Percentiles rank a stretch among this genome's conserved stretches.
phyloP scores from a whole-genome alignment of 2,888 invertebrate genomes.

The Creontiades dilutus region DNA sequence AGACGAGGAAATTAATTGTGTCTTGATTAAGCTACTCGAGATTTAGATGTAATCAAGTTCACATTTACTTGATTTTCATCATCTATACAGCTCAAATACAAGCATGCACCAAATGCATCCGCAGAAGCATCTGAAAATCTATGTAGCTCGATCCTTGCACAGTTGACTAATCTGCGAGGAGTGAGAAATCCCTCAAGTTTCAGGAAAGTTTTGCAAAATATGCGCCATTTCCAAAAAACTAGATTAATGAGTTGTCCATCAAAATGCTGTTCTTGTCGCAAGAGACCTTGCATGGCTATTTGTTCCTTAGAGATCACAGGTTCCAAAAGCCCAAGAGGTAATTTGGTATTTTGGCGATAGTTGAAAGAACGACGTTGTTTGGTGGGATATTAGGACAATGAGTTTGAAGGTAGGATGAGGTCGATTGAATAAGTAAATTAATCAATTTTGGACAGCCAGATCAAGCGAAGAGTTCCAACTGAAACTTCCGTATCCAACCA shows the following conservation, averaged over 20 bases:
- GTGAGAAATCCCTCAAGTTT: not conserved
- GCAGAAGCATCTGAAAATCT: not conserved
- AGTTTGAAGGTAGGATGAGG: not conserved
- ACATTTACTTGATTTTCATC: not conserved
- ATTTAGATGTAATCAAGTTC: slow-evolving; percentile 21
- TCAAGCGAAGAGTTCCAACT: not conserved
- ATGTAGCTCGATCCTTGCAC: not conserved
- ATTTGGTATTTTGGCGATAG: not conserved
- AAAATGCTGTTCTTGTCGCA: slow-evolving; percentile 1
- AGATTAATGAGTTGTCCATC: not conserved
- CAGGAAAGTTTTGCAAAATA: not conserved
- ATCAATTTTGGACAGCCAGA: not conserved
- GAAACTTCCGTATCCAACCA: not conserved
- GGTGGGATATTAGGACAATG: not conserved
- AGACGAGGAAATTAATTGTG: slow-evolving; percentile 24
- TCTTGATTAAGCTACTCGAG: slow-evolving; percentile 37
- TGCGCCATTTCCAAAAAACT: not conserved
- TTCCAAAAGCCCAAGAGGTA: slow-evolving; percentile 47
- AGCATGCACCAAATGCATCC: not conserved
- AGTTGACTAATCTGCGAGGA: not conserved
- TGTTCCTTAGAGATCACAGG: slow-evolving; percentile 58
- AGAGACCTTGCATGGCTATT: slow-evolving; percentile 50
- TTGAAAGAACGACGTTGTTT: not conserved
- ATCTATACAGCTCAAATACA: not conserved
- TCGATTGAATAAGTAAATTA: not conserved